These are phyloP conservation scores for Labeo calbasu DNA, from an alignment of 2,797 vertebrate genomes.

Conservation along the genomic window DNA sequence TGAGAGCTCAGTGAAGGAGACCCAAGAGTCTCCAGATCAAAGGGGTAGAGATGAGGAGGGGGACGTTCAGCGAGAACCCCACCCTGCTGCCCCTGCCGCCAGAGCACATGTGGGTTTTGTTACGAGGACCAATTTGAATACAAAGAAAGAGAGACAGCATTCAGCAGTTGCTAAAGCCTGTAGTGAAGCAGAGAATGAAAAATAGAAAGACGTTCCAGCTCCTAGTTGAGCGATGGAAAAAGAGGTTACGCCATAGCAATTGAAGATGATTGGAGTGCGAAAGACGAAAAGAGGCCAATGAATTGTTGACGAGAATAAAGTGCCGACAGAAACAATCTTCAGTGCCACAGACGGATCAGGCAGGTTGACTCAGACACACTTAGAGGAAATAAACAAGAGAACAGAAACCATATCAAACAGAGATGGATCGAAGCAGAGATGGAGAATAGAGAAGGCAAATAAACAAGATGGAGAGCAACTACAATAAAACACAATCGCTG, in stretches of 20 bases:
- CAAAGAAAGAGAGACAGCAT: constrained; percentile 14
- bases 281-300: neutral
- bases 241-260: constrained; percentile 12
- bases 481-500: constrained; percentile 14
- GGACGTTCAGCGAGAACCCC: constrained; percentile 40
- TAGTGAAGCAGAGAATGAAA: constrained; percentile 11
- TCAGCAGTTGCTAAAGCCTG: constrained; percentile 9
- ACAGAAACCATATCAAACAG: constrained; percentile 28
- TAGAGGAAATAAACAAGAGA: constrained; percentile 29
- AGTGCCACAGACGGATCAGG: constrained; percentile 11
- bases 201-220: neutral
- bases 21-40: constrained; percentile 66
- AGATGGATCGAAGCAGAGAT: neutral
- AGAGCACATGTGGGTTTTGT: constrained; percentile 60
- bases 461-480: constrained; percentile 28
- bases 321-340: constrained; percentile 20
- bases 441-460: constrained; percentile 41
- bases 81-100: constrained; percentile 57
- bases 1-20: constrained; percentile 57
- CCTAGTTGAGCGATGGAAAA: constrained; percentile 13
- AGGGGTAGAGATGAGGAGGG: constrained; percentile 63
- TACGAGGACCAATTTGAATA: constrained; percentile 43
- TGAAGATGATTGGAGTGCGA: constrained; percentile 24
- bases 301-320: constrained; percentile 25
- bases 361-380: constrained; percentile 24